Conservation (phyloP, 1,140 invertebrate genomes). For the Brachystomella parvula region DNA sequence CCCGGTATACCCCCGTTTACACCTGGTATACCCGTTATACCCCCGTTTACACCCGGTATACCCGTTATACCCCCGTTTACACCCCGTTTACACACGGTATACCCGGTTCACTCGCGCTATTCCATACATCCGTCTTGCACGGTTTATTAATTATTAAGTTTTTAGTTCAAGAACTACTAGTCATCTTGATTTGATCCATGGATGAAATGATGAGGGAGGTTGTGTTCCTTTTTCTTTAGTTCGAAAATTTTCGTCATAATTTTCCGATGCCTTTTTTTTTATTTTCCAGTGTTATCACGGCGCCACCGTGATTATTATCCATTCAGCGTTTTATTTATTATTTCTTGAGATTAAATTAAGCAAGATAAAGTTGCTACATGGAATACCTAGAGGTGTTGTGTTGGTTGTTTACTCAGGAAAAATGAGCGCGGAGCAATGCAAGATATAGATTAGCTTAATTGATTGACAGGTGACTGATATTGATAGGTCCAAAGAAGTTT, state of each 20-base stretch:
- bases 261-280: neutral
- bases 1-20: no score
- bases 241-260: neutral
- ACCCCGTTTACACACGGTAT: no score
- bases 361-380: no score
- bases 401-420: neutral
- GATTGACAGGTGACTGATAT: neutral
- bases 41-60: no score
- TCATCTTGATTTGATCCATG: no score
- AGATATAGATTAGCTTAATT: neutral
- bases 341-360: neutral
- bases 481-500: neutral
- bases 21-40: no score
- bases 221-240: neutral
- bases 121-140: no score
- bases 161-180: no score
- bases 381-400: no score
- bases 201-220: slow-evolving; percentile 89
- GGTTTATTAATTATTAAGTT: no score
- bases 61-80: no score
- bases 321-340: neutral
- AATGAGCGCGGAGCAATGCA: neutral
- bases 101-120: no score
- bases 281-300: neutral
- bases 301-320: neutral